phyloP scores from a whole-genome alignment of 1,140 invertebrate genomes.

The roundworm (Caenorhabditis elegans) region WBcel235 BX284606.5:4408501-4409000 shows the following conservation, averaged over 20 bases:
- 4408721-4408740: too few relatives aligned
- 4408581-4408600: neutral
- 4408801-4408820: slow-evolving; percentile 19
- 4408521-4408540: slow-evolving; percentile 35
- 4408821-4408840: slow-evolving; percentile 29
- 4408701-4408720: neutral
- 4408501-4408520: slow-evolving; percentile 30
- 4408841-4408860: slow-evolving; percentile 36
- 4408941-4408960: too few relatives aligned
- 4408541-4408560: slow-evolving; percentile 35
- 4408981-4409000: neutral
- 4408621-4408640: neutral
- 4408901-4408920: neutral
- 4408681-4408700: neutral
- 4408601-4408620: too few relatives aligned
- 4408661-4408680: neutral
- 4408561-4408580: neutral
- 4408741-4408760: neutral
- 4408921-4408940: too few relatives aligned
- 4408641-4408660: neutral
- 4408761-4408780: neutral
- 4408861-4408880: slow-evolving; percentile 40
- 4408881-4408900: slow-evolving; percentile 37
- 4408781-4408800: slow-evolving; percentile 30
- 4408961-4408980: neutral